These are phyloP conservation scores for Tiliacea citrago DNA, from an alignment of 2,888 invertebrate genomes.

Conservation along the genomic window DNA sequence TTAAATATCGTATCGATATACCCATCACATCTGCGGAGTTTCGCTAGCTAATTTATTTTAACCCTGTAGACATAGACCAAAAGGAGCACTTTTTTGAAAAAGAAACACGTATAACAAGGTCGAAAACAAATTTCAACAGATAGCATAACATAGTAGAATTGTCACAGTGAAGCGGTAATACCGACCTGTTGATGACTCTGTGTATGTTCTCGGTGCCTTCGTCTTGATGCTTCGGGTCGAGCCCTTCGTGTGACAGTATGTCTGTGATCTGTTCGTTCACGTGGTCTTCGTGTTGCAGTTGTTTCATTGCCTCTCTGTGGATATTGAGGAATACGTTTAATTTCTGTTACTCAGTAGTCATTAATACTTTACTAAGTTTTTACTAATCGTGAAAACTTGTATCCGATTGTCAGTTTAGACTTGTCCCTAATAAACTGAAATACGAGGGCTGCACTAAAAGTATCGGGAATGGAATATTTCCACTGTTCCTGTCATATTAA, in stretches of 20 bases:
- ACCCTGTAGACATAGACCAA: too few relatives aligned
- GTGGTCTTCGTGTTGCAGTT: conserved; percentile 84
- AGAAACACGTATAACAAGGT: too few relatives aligned
- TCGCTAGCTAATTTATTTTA: too few relatives aligned
- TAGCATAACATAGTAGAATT: conserved; percentile 21
- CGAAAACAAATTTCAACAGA: conserved; percentile 31
- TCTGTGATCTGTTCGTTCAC: conserved; percentile 83
- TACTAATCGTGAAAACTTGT: neutral
- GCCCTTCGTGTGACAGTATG: conserved; percentile 81
- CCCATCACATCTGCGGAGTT: too few relatives aligned
- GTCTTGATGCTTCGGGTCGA: conserved; percentile 76
- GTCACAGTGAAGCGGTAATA: conserved; percentile 17
- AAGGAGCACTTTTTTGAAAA: too few relatives aligned
- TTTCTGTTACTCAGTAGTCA: too few relatives aligned
- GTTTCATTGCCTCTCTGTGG: conserved; percentile 84
- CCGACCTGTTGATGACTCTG: conserved; percentile 92
- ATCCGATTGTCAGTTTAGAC: neutral
- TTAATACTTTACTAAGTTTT: too few relatives aligned
- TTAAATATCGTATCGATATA: too few relatives aligned
- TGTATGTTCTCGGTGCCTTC: conserved; percentile 91
- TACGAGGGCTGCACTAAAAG: too few relatives aligned
- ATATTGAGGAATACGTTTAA: neutral
- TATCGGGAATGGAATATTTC: too few relatives aligned
- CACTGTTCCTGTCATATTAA: too few relatives aligned
- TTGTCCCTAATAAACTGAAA: neutral